Evolutionary conservation across 2,113 vertebrate genomes (phyloP).

Genomic region (Anolis carolinensis): DNA sequence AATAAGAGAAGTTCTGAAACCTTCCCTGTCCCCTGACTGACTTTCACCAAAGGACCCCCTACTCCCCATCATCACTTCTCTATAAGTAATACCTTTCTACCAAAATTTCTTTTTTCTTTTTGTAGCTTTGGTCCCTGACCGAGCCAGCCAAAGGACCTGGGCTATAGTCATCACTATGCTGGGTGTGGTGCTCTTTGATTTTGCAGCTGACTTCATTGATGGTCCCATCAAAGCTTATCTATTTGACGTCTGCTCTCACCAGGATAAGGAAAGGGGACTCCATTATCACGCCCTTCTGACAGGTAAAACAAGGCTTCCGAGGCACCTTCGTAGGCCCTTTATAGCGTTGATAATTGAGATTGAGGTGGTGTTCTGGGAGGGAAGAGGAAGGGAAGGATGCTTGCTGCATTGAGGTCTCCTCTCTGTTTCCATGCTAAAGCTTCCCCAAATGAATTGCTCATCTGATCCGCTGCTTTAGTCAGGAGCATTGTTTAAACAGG

Average conservation of each 20-base stretch:
- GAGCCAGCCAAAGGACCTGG: constrained; percentile 74
- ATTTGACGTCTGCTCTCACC: constrained; percentile 95
- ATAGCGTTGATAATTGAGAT: not conserved
- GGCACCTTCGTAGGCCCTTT: not conserved
- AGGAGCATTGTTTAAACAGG: constrained; percentile 53
- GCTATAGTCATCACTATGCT: constrained; percentile 91
- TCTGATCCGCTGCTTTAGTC: constrained; percentile 64
- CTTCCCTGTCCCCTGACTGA: too few relatives aligned
- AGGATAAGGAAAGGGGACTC: constrained; percentile 93
- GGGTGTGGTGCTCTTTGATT: constrained; percentile 96
- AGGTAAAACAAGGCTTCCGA: constrained; percentile 75
- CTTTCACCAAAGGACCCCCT: too few relatives aligned
- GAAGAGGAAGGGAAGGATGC: not conserved
- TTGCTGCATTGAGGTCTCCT: not conserved
- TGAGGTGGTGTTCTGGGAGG: fast-evolving
- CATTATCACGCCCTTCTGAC: constrained; percentile 96
- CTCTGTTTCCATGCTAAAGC: constrained; percentile 25
- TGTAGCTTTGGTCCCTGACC: constrained; percentile 71
- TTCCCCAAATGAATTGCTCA: constrained; percentile 65
- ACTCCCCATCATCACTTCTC: too few relatives aligned
- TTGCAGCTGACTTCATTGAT: constrained; percentile 97
- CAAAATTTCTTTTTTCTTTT: constrained; percentile 63
- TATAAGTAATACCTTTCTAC: constrained; percentile 23
- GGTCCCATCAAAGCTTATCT: constrained; percentile 97
- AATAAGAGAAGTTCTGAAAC: too few relatives aligned